A percentile compares a stretch with the other conserved stretches of the same genome.
These are phyloP conservation scores for Rhinoderma darwinii DNA, from an alignment of 2,113 vertebrate species.

Conservation along the genomic window DNA sequence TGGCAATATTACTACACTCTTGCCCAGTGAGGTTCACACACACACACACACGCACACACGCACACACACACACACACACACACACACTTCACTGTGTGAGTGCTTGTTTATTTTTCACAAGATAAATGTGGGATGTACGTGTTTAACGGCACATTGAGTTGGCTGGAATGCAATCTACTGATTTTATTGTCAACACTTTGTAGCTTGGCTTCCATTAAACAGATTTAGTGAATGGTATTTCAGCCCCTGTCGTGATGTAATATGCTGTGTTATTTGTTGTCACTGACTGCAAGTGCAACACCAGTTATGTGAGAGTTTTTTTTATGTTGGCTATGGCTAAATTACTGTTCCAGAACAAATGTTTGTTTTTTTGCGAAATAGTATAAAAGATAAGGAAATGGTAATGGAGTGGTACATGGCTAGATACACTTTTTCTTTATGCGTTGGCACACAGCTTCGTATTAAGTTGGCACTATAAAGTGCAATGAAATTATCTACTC, in stretches of 20 bases:
- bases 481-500: neutral
- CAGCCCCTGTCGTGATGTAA: neutral
- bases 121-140: neutral
- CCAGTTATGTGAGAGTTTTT: neutral
- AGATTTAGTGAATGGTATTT: conserved; percentile 2
- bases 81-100: neutral
- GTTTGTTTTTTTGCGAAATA: neutral
- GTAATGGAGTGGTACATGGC: neutral
- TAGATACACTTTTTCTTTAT: neutral
- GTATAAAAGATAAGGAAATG: neutral
- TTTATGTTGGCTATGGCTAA: neutral
- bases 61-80: conserved; percentile 3
- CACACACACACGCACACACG: neutral
- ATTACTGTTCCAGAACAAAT: neutral
- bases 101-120: conserved; percentile 39
- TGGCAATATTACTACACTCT: conserved; percentile 39
- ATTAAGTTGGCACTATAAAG: neutral
- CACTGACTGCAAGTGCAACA: neutral
- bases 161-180: neutral
- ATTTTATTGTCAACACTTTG: conserved; percentile 21
- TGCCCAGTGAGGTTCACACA: conserved; percentile 20
- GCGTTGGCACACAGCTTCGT: neutral
- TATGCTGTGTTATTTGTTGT: neutral
- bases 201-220: conserved; percentile 22
- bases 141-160: conserved; percentile 7